Conservation (phyloP, 2,113 vertebrate species). For the Myotis davidii region DNA sequence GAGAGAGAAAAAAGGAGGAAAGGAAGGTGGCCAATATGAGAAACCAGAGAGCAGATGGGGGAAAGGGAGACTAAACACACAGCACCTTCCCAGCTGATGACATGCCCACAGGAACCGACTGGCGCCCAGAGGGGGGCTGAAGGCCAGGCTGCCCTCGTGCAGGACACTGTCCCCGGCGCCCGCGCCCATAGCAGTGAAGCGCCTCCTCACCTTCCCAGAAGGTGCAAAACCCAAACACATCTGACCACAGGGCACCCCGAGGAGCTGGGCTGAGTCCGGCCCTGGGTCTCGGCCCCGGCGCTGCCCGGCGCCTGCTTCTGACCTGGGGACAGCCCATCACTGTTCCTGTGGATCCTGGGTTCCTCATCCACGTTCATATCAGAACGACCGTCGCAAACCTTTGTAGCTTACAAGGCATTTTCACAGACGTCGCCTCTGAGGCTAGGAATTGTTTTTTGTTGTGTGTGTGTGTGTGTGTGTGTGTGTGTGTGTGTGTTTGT, state of each 20-base stretch:
- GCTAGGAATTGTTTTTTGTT: background rate
- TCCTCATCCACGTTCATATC: background rate
- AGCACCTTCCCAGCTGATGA: background rate
- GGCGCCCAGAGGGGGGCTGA: background rate
- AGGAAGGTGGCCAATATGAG: background rate
- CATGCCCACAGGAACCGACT: background rate
- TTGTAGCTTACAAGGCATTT: background rate
- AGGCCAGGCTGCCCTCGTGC: background rate
- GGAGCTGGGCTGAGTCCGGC: background rate
- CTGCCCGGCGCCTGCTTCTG: accelerated
- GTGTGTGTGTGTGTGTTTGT: too few relatives aligned
- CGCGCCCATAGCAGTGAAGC: background rate
- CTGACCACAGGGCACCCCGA: background rate
- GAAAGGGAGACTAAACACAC: background rate
- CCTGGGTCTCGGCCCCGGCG: background rate
- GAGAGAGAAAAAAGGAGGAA: too few relatives aligned
- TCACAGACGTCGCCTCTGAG: background rate
- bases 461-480: too few relatives aligned
- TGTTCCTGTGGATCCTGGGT: background rate
- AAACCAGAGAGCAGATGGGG: background rate
- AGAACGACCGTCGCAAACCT: background rate
- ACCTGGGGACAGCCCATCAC: background rate
- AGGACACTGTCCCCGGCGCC: accelerated
- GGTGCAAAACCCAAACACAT: accelerated
- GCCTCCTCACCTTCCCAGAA: background rate